phyloP scores from a whole-genome alignment of 2,888 invertebrate genomes.

The Euspilapteryx auroguttella region DNA sequence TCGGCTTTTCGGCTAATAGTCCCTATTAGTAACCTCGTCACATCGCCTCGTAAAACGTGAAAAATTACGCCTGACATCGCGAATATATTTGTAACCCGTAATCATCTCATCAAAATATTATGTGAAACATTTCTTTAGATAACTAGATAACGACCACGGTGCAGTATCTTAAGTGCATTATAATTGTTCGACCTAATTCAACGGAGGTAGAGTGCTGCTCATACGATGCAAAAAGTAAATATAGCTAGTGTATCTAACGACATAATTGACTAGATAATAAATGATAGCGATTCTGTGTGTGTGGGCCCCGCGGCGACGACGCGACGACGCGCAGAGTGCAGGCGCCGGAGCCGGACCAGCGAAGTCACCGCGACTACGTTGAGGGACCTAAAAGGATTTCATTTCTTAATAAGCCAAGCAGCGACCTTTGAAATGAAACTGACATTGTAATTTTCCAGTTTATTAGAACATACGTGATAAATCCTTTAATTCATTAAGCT shows the following conservation, averaged over 20 bases:
- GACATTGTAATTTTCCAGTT: no score
- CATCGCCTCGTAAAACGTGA: slow-evolving; percentile 14
- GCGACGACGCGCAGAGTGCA: no score
- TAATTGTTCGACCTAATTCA: slow-evolving; percentile 24
- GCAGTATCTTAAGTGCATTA: slow-evolving; percentile 27
- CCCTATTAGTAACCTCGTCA: slow-evolving; percentile 11
- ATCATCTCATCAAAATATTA: slow-evolving; percentile 14
- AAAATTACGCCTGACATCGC: slow-evolving; percentile 15
- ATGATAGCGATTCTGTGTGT: slow-evolving; percentile 22
- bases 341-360: no score
- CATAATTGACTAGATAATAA: slow-evolving; percentile 24
- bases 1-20: slow-evolving; percentile 21
- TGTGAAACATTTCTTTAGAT: slow-evolving; percentile 14
- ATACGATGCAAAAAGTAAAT: slow-evolving; percentile 25
- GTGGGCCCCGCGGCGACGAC: slow-evolving; percentile 8
- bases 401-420: no score
- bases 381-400: no score
- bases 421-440: no score
- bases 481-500: no score
- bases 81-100: slow-evolving; percentile 12
- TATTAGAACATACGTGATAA: no score
- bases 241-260: slow-evolving; percentile 22
- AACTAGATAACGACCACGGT: slow-evolving; percentile 14
- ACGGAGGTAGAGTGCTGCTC: slow-evolving; percentile 8
- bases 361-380: no score